Conservation (phyloP, 1,140 invertebrate species). For the Teleopsis dalmanni region DNA sequence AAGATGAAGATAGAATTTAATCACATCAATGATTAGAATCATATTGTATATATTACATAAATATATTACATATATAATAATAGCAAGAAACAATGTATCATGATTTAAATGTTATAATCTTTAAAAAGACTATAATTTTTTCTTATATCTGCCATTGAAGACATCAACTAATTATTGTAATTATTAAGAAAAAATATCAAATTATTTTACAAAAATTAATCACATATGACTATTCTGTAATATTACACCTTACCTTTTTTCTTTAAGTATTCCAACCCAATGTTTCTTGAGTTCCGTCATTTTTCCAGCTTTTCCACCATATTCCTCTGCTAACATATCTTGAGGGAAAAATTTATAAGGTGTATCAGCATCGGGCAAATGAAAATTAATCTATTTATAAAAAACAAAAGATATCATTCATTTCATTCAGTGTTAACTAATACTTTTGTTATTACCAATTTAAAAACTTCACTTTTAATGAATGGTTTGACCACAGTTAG, state of each 20-base stretch:
- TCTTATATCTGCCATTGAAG: no score
- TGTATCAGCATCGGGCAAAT: constrained; percentile 53
- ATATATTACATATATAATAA: no score
- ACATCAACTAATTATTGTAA: no score
- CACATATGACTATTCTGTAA: background rate
- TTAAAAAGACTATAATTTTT: background rate
- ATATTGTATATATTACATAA: no score
- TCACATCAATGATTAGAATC: no score
- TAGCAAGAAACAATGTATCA: background rate
- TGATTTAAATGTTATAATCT: no score
- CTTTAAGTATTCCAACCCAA: constrained; percentile 46
- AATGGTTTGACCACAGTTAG: constrained; percentile 57
- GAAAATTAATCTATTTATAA: constrained; percentile 50
- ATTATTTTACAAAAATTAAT: background rate
- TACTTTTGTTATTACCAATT: constrained; percentile 19
- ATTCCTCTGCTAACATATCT: constrained; percentile 56
- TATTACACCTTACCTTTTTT: constrained; percentile 26
- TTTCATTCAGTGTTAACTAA: background rate
- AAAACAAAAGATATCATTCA: constrained; percentile 1
- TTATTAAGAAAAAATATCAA: background rate
- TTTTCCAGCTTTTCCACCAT: constrained; percentile 54
- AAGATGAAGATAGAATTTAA: no score
- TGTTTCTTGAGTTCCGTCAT: constrained; percentile 51
- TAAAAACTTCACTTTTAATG: constrained; percentile 56
- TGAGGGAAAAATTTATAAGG: constrained; percentile 54